phyloP scores from a whole-genome alignment of 2,888 invertebrate genomes.

The Mythimna loreyi region DNA sequence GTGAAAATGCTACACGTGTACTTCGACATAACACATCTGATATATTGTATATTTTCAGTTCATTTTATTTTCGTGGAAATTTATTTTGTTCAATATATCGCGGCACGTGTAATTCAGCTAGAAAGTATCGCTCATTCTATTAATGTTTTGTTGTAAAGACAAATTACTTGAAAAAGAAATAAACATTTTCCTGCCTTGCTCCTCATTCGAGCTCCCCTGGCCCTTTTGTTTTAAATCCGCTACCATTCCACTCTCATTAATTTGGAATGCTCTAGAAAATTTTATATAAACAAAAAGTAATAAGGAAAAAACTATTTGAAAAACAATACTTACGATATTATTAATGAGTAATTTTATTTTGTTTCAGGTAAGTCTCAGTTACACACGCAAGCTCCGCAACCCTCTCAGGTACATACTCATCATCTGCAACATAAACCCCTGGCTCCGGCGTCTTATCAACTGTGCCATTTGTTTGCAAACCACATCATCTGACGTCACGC shows the following conservation, averaged over 20 bases:
- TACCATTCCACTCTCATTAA: conserved; percentile 19
- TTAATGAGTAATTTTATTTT: conserved; percentile 34
- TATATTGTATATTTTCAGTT: neutral
- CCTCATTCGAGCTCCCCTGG: neutral
- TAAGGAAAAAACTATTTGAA: neutral
- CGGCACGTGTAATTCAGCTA: conserved; percentile 3
- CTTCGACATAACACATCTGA: neutral
- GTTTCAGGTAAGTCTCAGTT: conserved; percentile 61
- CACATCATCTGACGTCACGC: conserved; percentile 66
- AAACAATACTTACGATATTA: neutral
- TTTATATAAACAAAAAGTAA: neutral
- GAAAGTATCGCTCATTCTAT: conserved; percentile 2
- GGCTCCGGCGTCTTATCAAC: conserved; percentile 45
- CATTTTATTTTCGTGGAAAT: neutral
- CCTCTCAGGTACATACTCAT: conserved; percentile 27
- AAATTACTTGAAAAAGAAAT: conserved; percentile 26
- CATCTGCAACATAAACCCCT: conserved; percentile 12
- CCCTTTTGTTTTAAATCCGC: conserved; percentile 26
- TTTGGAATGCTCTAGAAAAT: conserved; percentile 5
- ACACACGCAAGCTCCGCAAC: neutral
- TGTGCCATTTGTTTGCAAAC: conserved; percentile 62
- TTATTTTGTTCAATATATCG: conserved; percentile 13
- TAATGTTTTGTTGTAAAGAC: conserved; percentile 25
- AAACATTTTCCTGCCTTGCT: conserved; percentile 4
- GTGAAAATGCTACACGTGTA: neutral